phyloP scores from a whole-genome alignment of 2,888 invertebrate species.

The Agrochola circellaris region DNA sequence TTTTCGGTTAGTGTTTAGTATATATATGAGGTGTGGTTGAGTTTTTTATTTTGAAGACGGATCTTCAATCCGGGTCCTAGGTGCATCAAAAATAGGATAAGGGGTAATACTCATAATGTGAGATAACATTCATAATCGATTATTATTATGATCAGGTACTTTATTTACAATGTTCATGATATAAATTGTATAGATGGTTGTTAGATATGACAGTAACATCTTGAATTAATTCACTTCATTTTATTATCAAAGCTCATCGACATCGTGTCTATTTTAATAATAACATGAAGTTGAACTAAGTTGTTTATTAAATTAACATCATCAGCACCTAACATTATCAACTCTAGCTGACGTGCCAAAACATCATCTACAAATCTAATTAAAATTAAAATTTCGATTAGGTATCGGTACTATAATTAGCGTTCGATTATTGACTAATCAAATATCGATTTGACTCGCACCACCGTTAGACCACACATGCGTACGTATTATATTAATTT shows the following conservation, averaged over 20 bases:
- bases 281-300: neutral
- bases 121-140: neutral
- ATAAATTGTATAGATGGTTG: neutral
- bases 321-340: constrained; percentile 1
- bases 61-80: constrained; percentile 5
- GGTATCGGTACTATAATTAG: constrained; percentile 68
- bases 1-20: neutral
- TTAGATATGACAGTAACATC: neutral
- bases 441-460: constrained; percentile 75
- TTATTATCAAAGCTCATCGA: neutral
- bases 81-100: neutral
- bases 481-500: constrained; percentile 70
- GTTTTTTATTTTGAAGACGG: neutral
- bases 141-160: neutral
- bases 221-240: neutral
- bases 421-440: constrained; percentile 71
- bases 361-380: constrained; percentile 51
- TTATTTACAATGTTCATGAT: neutral
- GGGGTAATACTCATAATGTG: neutral
- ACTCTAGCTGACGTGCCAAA: constrained; percentile 41
- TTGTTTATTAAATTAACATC: constrained; percentile 26
- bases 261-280: neutral
- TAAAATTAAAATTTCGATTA: constrained; percentile 60
- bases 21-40: neutral
- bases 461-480: constrained; percentile 75